Evolutionary conservation across 2,797 vertebrate genomes (phyloP).

Genomic region (Gastrophryne carolinensis): DNA sequence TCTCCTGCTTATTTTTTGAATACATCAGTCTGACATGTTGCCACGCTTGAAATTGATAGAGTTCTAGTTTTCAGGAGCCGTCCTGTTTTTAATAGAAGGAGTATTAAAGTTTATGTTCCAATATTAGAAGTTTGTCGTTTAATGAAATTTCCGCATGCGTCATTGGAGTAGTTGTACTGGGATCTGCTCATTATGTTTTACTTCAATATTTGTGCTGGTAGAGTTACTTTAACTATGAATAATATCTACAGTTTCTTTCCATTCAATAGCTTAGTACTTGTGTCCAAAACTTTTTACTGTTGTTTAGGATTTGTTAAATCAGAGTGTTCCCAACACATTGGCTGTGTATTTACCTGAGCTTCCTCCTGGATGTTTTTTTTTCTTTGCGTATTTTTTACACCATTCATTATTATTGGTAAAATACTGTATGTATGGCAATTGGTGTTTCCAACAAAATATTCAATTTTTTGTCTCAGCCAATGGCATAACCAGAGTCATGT

Average conservation of each 20-base stretch:
- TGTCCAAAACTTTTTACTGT: background rate
- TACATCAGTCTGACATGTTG: constrained; percentile 52
- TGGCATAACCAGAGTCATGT: no score
- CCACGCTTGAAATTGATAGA: constrained; percentile 46
- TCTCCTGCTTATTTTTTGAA: constrained; percentile 41
- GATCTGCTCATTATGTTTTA: constrained; percentile 24
- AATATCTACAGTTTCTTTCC: background rate
- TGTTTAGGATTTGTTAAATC: constrained; percentile 2
- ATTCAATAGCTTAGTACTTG: background rate
- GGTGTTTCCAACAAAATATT: no score
- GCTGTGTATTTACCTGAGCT: no score
- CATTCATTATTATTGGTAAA: no score
- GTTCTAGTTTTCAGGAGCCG: constrained; percentile 45
- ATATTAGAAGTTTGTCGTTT: constrained; percentile 48
- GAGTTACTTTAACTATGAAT: background rate
- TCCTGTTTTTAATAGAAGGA: constrained; percentile 50
- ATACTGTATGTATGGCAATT: no score
- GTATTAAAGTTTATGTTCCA: constrained; percentile 51
- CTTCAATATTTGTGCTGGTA: constrained; percentile 18
- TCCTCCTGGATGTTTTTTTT: no score
- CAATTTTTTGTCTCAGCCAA: no score
- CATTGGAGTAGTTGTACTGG: constrained; percentile 27
- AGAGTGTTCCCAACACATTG: no score
- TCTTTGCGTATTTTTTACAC: no score
- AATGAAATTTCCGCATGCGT: constrained; percentile 46